Percentiles rank a stretch among this genome's conserved stretches.
These are phyloP conservation scores for Lymantria dispar DNA, from an alignment of 2,888 invertebrate genomes.

Conservation along the genomic window DNA sequence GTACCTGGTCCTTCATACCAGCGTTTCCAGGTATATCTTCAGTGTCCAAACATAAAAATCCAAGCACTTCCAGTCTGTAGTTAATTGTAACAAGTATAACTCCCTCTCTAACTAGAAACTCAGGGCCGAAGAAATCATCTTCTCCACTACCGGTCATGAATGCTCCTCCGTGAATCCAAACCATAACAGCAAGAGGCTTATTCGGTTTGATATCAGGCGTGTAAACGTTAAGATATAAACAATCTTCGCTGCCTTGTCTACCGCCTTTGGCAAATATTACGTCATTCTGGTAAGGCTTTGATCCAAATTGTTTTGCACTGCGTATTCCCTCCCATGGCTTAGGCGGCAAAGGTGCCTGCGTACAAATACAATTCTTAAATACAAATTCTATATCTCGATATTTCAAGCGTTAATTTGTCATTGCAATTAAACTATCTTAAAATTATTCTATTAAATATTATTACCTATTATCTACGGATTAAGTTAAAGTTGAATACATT, in stretches of 20 bases:
- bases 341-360: slow-evolving; percentile 31
- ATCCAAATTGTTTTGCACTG: slow-evolving; percentile 41
- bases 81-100: slow-evolving; percentile 31
- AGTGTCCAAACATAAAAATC: slow-evolving; percentile 34
- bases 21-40: slow-evolving; percentile 43
- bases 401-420: no score
- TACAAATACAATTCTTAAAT: no score
- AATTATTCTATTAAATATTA: no score
- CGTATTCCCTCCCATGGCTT: slow-evolving; percentile 45
- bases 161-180: slow-evolving; percentile 34
- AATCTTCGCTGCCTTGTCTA: slow-evolving; percentile 29
- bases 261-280: slow-evolving; percentile 1
- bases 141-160: slow-evolving; percentile 35
- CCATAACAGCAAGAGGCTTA: slow-evolving; percentile 27
- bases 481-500: no score
- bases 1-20: slow-evolving; percentile 41
- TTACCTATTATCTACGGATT: no score
- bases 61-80: slow-evolving; percentile 35
- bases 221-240: slow-evolving; percentile 39
- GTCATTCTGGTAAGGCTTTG: slow-evolving; percentile 18
- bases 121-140: slow-evolving; percentile 28
- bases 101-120: slow-evolving; percentile 32
- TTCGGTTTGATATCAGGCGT: slow-evolving; percentile 25
- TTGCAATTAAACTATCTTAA: no score
- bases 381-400: no score